Evolutionary conservation across 2,113 vertebrate genomes (phyloP), one percentile per base, ranked within the genome.

Genomic region (Callorhinus ursinus): DNA sequence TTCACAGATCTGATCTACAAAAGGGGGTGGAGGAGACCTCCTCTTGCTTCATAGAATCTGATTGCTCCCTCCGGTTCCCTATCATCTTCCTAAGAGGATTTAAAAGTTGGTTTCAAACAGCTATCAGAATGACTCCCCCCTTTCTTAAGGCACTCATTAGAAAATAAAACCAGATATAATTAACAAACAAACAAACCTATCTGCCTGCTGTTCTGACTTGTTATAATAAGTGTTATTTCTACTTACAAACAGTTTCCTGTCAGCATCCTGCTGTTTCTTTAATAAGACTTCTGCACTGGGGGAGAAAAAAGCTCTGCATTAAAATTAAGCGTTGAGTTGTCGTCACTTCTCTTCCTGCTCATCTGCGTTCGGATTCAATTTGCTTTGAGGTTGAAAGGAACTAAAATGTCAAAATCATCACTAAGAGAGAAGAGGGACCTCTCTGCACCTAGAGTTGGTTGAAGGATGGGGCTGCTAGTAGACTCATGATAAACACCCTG

Each of bases 171-270:
- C 96, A 97, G 97, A 98, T 96, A 96, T 96, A 98, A 97, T 98
- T 98, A 98, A 98, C 97, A 97, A 98, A 98, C 93, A 98, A 98
- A 97, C 97, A 93, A 98, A 97, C 87, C 89, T 97, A 96, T 97
- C 95, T 93, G 89, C 97, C 97, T 97, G 97, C 97, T 98, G 97
- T 92, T 98, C 97, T 59, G 89, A 96, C 97, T 98, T 97, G 97
- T 98, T 98, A 96, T 97, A 97, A 95, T 97, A 97, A 98, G 97
- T 97, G 97, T 98, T 98, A 98, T 98, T 98, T 96, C 97, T 97
- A 89, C 97, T 88, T 90, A 97, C 82, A 83, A 98, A 97, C 82
- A 83, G 86, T 95, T 97, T 98, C 97, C 95, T 98, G 97, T 96
- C 97, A 97, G 96, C 83, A 57, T 93, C 97, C 97, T 96, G 98